Conservation (phyloP, 37 sponge, comb jelly and placozoan genomes). For the Cliona cf. orientalis region DNA sequence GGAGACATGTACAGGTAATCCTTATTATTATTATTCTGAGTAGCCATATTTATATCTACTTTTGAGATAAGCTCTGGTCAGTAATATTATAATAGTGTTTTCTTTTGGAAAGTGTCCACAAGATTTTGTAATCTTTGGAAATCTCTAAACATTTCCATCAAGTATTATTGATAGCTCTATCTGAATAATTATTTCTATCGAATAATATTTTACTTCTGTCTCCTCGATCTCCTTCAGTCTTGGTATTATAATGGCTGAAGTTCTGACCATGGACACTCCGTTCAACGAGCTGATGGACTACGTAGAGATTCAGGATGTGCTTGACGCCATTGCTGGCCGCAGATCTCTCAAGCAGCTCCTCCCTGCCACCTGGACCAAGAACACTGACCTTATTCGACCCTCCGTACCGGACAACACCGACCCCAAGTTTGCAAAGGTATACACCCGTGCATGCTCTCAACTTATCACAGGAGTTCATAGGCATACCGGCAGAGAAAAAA, state of each 20-base stretch:
- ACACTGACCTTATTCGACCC: neutral
- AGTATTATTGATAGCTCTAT: too few relatives aligned
- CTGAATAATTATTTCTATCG: too few relatives aligned
- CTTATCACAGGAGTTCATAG: too few relatives aligned
- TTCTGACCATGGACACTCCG: constrained; percentile 57
- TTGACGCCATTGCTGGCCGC: constrained; percentile 49
- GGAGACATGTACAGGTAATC: constrained; percentile 66
- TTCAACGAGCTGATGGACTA: constrained; percentile 58
- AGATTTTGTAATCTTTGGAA: too few relatives aligned
- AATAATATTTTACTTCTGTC: too few relatives aligned
- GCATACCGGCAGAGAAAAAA: too few relatives aligned
- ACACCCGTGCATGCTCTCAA: too few relatives aligned
- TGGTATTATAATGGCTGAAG: constrained; percentile 57
- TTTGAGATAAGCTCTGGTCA: too few relatives aligned
- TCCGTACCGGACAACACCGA: constrained; percentile 10
- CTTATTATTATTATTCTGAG: neutral
- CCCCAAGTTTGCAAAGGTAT: constrained; percentile 1
- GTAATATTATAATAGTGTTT: too few relatives aligned
- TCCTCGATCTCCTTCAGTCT: constrained; percentile 4
- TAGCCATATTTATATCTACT: too few relatives aligned
- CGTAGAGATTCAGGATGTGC: constrained; percentile 48
- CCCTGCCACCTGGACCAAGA: constrained; percentile 3
- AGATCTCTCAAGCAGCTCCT: constrained; percentile 33
- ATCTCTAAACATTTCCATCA: too few relatives aligned
- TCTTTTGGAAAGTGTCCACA: too few relatives aligned